Conservation (phyloP, 2,888 invertebrate genomes). For the Lycaena phlaeas region DNA sequence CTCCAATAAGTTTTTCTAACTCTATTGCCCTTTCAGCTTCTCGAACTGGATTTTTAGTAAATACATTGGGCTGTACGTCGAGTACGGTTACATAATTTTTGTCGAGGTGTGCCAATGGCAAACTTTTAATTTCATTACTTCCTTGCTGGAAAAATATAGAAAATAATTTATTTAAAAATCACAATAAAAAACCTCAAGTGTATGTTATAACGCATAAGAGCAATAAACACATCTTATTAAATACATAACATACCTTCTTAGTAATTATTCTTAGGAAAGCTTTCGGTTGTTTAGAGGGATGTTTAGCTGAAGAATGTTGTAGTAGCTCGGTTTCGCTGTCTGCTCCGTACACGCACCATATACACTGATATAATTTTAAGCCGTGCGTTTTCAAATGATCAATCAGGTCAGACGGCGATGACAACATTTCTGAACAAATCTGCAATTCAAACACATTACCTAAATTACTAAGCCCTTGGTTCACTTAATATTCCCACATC, state of each 20-base stretch:
- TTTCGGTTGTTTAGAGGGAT: constrained; percentile 53
- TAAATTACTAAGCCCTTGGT: too few relatives aligned
- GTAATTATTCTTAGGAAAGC: constrained; percentile 52
- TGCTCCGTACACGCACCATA: constrained; percentile 52
- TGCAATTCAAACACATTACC: too few relatives aligned
- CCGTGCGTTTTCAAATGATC: constrained; percentile 49
- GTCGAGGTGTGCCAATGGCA: constrained; percentile 48
- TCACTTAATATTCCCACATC: too few relatives aligned
- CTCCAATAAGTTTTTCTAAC: constrained; percentile 49
- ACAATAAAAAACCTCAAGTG: background rate
- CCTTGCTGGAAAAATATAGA: constrained; percentile 58
- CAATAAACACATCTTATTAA: background rate
- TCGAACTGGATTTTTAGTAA: constrained; percentile 38
- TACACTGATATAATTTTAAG: constrained; percentile 54
- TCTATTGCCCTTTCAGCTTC: constrained; percentile 58
- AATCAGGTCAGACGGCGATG: constrained; percentile 35
- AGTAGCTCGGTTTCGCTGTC: constrained; percentile 44
- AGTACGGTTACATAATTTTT: constrained; percentile 31
- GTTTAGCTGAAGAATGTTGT: constrained; percentile 43
- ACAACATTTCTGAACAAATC: constrained; percentile 31
- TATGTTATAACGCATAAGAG: background rate
- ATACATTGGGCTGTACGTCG: constrained; percentile 26
- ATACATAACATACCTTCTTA: constrained; percentile 35
- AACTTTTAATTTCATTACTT: constrained; percentile 34
- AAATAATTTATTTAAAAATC: background rate